These are phyloP conservation scores for Tryphoninae sp. DNA, from an alignment of 2,888 invertebrate species.

Conservation along the genomic window DNA sequence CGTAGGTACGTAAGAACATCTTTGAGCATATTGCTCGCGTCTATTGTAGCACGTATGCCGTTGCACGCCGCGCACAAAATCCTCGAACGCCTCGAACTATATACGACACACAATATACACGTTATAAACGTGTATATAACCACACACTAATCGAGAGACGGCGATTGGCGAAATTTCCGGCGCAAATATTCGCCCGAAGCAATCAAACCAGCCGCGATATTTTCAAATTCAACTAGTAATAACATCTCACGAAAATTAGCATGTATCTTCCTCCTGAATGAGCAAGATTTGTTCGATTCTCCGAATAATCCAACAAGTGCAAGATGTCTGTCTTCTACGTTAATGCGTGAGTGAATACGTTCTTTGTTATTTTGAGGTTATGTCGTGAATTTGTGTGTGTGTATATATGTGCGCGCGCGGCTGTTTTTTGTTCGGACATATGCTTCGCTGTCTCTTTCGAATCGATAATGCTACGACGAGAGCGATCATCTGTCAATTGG, in stretches of 20 bases:
- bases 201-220: slow-evolving; percentile 60
- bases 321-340: slow-evolving; percentile 89
- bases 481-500: neutral
- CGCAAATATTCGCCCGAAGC: slow-evolving; percentile 65
- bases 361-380: slow-evolving; percentile 75
- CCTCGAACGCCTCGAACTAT: neutral
- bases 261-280: slow-evolving; percentile 30
- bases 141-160: slow-evolving; percentile 52
- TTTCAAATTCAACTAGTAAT: slow-evolving; percentile 50
- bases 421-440: slow-evolving; percentile 45
- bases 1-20: too few species aligned
- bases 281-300: slow-evolving; percentile 22
- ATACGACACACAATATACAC: neutral
- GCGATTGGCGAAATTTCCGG: slow-evolving; percentile 67
- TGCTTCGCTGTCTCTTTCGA: too few species aligned
- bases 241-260: slow-evolving; percentile 2
- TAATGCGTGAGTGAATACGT: slow-evolving; percentile 85
- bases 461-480: neutral
- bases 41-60: neutral
- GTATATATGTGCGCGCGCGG: neutral
- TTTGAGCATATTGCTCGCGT: neutral
- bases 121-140: neutral
- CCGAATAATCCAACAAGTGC: slow-evolving; percentile 65
- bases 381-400: slow-evolving; percentile 59
- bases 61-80: too few species aligned